A percentile compares a stretch with the other conserved stretches of the same genome.
Conservation (phyloP, 2,797 vertebrate species). For the Gambelia wislizenii region DNA sequence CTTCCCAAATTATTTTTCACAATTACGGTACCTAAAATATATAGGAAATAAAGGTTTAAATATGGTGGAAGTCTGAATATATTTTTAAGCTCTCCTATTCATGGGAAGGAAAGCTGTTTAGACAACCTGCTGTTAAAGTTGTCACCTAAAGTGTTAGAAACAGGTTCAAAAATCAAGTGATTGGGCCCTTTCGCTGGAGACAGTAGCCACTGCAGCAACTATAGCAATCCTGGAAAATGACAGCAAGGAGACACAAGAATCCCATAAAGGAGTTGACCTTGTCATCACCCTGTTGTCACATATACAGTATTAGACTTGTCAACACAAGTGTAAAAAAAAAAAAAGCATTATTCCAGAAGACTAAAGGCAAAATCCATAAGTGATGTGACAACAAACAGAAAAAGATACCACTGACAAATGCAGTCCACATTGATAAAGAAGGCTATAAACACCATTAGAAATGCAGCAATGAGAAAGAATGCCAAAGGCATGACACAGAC, state of each 20-base stretch:
- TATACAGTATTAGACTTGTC: neutral
- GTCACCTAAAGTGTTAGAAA: neutral
- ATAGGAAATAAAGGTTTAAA: neutral
- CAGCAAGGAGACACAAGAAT: constrained; percentile 48
- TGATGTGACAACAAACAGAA: neutral
- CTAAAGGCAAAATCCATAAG: neutral
- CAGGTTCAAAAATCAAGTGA: constrained; percentile 37
- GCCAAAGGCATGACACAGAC: neutral
- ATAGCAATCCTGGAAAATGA: constrained; percentile 40
- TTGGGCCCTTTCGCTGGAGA: neutral
- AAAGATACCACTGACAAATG: neutral
- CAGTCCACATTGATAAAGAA: neutral
- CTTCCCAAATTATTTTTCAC: neutral
- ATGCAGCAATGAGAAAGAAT: neutral
- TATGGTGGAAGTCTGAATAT: constrained; percentile 10
- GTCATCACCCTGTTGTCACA: neutral
- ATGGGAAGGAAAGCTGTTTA: constrained; percentile 39
- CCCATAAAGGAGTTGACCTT: constrained; percentile 24
- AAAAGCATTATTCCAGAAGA: neutral
- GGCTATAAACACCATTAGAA: neutral
- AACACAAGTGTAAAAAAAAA: neutral
- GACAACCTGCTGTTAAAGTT: neutral
- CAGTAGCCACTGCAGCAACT: constrained; percentile 16
- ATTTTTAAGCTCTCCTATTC: neutral
- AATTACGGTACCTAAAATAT: neutral